Percentiles rank a stretch among this genome's conserved stretches.
Conservation (phyloP, 2,888 invertebrate species). For the Lasioglossum lativentre region DNA sequence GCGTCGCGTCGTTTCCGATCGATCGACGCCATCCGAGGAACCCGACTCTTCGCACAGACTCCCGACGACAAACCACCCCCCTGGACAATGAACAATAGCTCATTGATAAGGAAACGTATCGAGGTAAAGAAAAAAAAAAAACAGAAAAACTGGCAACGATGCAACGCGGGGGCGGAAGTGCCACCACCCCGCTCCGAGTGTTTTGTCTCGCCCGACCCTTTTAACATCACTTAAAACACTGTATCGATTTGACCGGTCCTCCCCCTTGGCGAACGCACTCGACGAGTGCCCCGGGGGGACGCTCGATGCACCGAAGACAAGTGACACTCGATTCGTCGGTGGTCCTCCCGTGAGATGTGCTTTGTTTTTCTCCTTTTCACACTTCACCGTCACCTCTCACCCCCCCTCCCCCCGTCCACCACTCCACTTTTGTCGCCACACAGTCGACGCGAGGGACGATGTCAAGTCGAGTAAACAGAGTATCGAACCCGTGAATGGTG, state of each 20-base stretch:
- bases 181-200: slow-evolving; percentile 51
- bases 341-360: slow-evolving; percentile 71
- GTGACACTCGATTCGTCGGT: slow-evolving; percentile 81
- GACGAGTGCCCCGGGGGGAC: slow-evolving; percentile 72
- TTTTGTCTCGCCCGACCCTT: slow-evolving; percentile 73
- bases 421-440: slow-evolving; percentile 26
- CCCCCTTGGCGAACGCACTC: slow-evolving; percentile 62
- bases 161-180: neutral
- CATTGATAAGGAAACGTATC: slow-evolving; percentile 34
- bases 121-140: neutral
- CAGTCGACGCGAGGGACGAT: neutral
- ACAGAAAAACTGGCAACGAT: neutral
- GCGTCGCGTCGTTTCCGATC: slow-evolving; percentile 23
- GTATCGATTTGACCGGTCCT: slow-evolving; percentile 76
- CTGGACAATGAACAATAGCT: slow-evolving; percentile 32
- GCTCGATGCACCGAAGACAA: slow-evolving; percentile 76
- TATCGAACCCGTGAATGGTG: neutral
- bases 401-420: neutral
- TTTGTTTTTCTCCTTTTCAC: slow-evolving; percentile 71
- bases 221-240: slow-evolving; percentile 75
- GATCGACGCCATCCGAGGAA: neutral
- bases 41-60: neutral
- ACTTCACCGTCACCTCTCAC: slow-evolving; percentile 30
- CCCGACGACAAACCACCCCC: neutral
- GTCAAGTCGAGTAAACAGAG: slow-evolving; percentile 4